A percentile compares a stretch with the other conserved stretches of the same genome.
These are phyloP conservation scores for Pseudorhiza aurosa DNA, from an alignment of 30 jellyfish, hydroid and myxozoan species.

Conservation along the genomic window DNA sequence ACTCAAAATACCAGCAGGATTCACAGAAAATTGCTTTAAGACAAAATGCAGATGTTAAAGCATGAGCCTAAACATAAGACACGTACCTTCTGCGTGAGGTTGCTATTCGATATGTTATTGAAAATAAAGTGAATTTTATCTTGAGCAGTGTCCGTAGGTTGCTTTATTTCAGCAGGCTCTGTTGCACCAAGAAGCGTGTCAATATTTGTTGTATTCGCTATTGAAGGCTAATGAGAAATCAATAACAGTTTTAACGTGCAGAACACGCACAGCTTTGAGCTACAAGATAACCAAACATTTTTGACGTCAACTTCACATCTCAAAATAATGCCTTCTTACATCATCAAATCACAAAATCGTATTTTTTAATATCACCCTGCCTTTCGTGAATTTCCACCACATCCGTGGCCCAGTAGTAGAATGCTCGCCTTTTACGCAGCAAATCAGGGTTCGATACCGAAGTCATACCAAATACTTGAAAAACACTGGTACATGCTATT, in stretches of 20 bases:
- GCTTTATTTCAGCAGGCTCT: constrained; percentile 87
- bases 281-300: not conserved
- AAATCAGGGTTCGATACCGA: too few relatives aligned
- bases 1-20: too few relatives aligned
- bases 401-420: too few relatives aligned
- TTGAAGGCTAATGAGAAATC: constrained; percentile 78
- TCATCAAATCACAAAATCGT: not conserved
- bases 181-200: constrained; percentile 98
- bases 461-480: too few relatives aligned
- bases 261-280: not conserved
- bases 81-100: constrained; percentile 77
- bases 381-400: too few relatives aligned
- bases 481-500: too few relatives aligned
- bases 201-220: constrained; percentile 93
- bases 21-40: too few relatives aligned
- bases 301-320: too few relatives aligned
- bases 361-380: too few relatives aligned
- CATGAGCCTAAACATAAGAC: too few relatives aligned
- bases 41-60: too few relatives aligned
- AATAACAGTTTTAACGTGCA: not conserved
- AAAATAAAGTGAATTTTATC: constrained; percentile 95
- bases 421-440: too few relatives aligned
- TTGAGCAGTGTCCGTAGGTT: constrained; percentile 85
- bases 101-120: constrained; percentile 88
- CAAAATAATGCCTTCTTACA: not conserved